phyloP scores from a whole-genome alignment of 2,888 invertebrate species.

The Drosophila barbarae region DNA sequence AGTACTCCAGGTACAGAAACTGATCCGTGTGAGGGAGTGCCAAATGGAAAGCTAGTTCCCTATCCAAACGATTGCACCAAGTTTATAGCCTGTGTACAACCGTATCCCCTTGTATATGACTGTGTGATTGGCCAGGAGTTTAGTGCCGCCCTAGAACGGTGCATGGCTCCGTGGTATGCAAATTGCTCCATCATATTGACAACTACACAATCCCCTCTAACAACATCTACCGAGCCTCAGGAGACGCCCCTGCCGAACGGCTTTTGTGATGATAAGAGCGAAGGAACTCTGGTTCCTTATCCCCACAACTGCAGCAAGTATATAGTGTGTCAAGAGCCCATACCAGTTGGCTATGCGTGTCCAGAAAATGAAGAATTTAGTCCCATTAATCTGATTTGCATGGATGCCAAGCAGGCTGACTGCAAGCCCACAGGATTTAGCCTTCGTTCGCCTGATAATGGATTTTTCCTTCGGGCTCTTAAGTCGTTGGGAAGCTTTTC shows the following conservation, averaged over 20 bases:
- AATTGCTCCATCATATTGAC: conserved; percentile 35
- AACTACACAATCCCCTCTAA: conserved; percentile 2
- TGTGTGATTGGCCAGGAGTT: conserved; percentile 53
- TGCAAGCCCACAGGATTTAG: conserved; percentile 36
- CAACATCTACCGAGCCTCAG: conserved; percentile 3
- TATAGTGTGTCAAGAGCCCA: conserved; percentile 62
- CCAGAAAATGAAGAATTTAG: conserved; percentile 80
- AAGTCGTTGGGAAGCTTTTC: not conserved
- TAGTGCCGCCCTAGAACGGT: conserved; percentile 51
- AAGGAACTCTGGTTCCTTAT: conserved; percentile 35
- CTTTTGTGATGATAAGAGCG: conserved; percentile 41
- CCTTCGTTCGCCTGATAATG: not conserved
- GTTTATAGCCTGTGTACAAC: conserved; percentile 43
- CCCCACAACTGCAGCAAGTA: conserved; percentile 60
- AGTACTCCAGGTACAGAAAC: conserved; percentile 15
- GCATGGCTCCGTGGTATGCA: conserved; percentile 57
- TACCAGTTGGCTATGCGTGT: conserved; percentile 81
- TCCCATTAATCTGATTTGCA: conserved; percentile 49
- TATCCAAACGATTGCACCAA: conserved; percentile 60
- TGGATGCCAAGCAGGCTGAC: conserved; percentile 56
- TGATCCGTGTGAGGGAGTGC: conserved; percentile 41
- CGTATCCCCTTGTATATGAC: conserved; percentile 25
- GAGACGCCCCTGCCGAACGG: conserved; percentile 12
- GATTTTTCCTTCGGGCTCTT: not conserved
- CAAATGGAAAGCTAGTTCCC: conserved; percentile 40